These are phyloP conservation scores for Trichonephila clavipes DNA, from an alignment of 1,140 invertebrate species.

Conservation along the genomic window DNA sequence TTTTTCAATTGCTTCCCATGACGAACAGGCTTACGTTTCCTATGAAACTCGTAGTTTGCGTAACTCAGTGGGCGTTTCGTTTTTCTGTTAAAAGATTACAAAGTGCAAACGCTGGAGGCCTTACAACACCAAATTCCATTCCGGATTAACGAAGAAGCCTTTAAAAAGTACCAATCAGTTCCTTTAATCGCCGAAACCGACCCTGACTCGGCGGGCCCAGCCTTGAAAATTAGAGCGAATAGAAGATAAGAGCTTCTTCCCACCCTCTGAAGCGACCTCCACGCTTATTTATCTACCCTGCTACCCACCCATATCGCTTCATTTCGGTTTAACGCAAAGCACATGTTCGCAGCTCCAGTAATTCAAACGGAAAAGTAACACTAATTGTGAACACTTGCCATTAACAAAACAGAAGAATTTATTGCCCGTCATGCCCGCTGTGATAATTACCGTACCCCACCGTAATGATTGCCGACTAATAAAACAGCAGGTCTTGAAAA, in stretches of 20 bases:
- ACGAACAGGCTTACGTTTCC: too few relatives aligned
- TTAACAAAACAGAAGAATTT: conserved; percentile 21
- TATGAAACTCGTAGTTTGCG: too few relatives aligned
- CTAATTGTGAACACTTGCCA: neutral
- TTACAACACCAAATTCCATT: too few relatives aligned
- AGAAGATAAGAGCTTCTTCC: neutral
- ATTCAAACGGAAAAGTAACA: neutral
- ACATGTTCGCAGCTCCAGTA: neutral
- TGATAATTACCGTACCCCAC: neutral
- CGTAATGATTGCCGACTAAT: neutral
- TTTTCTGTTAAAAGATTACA: too few relatives aligned
- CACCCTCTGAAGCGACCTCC: neutral
- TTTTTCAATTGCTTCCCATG: too few relatives aligned
- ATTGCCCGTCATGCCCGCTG: neutral
- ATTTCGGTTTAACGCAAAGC: neutral
- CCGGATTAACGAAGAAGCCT: too few relatives aligned
- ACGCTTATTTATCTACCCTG: neutral
- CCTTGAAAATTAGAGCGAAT: neutral
- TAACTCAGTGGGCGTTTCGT: too few relatives aligned
- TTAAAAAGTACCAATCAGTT: neutral
- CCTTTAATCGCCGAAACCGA: neutral
- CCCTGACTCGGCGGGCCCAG: neutral
- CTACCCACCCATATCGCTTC: neutral
- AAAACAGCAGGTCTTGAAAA: neutral
- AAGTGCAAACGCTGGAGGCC: too few relatives aligned